These are phyloP conservation scores for Nephrotoma guestfalica DNA, from an alignment of 2,888 invertebrate genomes.

Conservation along the genomic window DNA sequence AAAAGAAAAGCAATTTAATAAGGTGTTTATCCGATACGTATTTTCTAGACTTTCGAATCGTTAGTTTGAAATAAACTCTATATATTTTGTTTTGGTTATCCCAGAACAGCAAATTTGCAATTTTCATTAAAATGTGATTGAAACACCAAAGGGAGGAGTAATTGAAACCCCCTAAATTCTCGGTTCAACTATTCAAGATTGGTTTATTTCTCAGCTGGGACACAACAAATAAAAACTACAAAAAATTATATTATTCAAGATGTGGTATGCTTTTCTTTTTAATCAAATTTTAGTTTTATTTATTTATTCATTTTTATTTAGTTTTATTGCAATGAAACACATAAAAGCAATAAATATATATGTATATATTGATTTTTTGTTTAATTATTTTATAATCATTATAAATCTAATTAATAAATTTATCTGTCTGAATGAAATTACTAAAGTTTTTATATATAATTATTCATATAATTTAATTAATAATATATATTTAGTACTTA, in stretches of 20 bases:
- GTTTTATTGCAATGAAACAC: constrained; percentile 2
- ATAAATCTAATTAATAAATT: not conserved
- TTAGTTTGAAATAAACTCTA: too few relatives aligned
- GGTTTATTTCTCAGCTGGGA: too few relatives aligned
- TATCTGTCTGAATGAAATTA: not conserved
- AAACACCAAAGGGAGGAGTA: too few relatives aligned
- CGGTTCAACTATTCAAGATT: too few relatives aligned
- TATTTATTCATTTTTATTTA: not conserved
- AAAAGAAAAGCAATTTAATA: too few relatives aligned
- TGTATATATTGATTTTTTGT: not conserved
- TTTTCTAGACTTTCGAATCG: too few relatives aligned
- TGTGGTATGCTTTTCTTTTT: not conserved
- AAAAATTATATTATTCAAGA: not conserved
- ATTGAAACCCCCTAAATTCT: too few relatives aligned
- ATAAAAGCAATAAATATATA: constrained; percentile 1
- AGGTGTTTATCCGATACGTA: too few relatives aligned
- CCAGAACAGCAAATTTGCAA: too few relatives aligned
- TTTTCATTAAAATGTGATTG: too few relatives aligned
- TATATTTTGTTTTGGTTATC: too few relatives aligned
- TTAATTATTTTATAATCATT: not conserved
- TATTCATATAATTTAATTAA: not conserved
- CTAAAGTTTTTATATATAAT: not conserved
- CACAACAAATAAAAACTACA: not conserved
- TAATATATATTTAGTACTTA: not conserved
- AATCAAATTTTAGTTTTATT: not conserved